Percentiles rank a stretch among this genome's conserved stretches.
phyloP scores from a whole-genome alignment of 1,140 invertebrate species.

The Eulimnadia texana region DNA sequence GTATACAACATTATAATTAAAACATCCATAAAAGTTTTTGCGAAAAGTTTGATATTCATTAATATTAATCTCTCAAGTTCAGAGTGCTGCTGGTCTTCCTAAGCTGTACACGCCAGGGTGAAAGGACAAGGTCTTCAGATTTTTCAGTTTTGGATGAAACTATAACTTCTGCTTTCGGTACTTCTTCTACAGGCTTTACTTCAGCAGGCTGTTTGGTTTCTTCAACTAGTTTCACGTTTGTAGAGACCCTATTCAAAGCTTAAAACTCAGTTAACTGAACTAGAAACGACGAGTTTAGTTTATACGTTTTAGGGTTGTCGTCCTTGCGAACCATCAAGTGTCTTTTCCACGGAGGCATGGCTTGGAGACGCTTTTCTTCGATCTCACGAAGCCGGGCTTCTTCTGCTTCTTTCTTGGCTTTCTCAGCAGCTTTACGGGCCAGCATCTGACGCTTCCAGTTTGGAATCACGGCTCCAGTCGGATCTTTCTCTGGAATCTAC shows the following conservation, averaged over 20 bases:
- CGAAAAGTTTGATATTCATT: background rate
- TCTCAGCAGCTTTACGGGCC: constrained; percentile 80
- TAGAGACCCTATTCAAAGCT: background rate
- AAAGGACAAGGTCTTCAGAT: constrained; percentile 24
- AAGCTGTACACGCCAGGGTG: constrained; percentile 67
- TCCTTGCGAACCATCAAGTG: constrained; percentile 70
- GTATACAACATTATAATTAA: background rate
- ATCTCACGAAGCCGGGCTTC: constrained; percentile 65
- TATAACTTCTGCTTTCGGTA: background rate
- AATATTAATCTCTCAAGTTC: constrained; percentile 47
- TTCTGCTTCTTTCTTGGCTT: constrained; percentile 75
- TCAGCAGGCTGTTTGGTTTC: constrained; percentile 3
- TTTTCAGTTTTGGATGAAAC: background rate
- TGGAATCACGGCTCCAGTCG: constrained; percentile 73
- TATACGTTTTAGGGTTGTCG: constrained; percentile 34
- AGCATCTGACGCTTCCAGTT: constrained; percentile 90
- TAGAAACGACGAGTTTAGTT: background rate
- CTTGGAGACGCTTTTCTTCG: constrained; percentile 64
- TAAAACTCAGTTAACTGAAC: background rate
- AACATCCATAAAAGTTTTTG: background rate
- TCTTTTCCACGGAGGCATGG: constrained; percentile 84
- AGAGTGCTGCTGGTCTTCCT: constrained; percentile 74
- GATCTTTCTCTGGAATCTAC: constrained; percentile 76
- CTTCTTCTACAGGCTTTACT: constrained; percentile 21
- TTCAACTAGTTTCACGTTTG: constrained; percentile 1